Conservation (phyloP, 1,140 invertebrate species). For the Acromyrmex charruanus region DNA sequence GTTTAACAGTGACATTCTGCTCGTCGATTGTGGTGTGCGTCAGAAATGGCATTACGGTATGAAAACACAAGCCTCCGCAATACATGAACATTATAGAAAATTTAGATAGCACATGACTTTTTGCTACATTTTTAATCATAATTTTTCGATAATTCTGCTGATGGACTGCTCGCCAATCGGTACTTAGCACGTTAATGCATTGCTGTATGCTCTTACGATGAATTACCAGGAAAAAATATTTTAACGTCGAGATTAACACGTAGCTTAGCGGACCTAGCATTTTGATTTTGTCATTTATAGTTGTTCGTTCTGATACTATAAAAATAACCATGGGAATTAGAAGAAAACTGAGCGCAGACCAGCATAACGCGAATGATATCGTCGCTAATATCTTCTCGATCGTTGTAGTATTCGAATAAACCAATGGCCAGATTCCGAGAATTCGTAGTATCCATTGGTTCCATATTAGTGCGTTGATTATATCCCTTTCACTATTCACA, state of each 20-base stretch:
- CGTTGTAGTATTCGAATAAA: not conserved
- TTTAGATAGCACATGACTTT: slow-evolving; percentile 29
- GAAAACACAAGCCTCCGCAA: slow-evolving; percentile 52
- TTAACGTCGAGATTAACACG: not conserved
- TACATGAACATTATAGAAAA: slow-evolving; percentile 45
- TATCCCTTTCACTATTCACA: not conserved
- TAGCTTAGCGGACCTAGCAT: not conserved
- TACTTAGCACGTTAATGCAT: not conserved
- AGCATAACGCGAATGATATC: not conserved
- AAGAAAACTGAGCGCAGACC: not conserved
- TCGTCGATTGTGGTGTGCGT: not conserved
- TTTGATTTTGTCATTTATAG: not conserved
- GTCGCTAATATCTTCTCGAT: slow-evolving; percentile 23
- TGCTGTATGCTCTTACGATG: not conserved
- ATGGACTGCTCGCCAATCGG: not conserved
- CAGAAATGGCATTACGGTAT: slow-evolving; percentile 33
- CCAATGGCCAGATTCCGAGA: slow-evolving; percentile 5
- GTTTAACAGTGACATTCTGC: slow-evolving; percentile 42
- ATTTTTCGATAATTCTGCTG: not conserved
- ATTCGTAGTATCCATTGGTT: not conserved
- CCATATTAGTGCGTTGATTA: not conserved
- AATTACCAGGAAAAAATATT: not conserved
- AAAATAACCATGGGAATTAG: slow-evolving; percentile 8
- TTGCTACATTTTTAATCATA: slow-evolving; percentile 46
- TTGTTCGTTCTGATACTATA: not conserved